phyloP scores from a whole-genome alignment of 2,797 vertebrate species.

The Sarcoramphus papa region DNA sequence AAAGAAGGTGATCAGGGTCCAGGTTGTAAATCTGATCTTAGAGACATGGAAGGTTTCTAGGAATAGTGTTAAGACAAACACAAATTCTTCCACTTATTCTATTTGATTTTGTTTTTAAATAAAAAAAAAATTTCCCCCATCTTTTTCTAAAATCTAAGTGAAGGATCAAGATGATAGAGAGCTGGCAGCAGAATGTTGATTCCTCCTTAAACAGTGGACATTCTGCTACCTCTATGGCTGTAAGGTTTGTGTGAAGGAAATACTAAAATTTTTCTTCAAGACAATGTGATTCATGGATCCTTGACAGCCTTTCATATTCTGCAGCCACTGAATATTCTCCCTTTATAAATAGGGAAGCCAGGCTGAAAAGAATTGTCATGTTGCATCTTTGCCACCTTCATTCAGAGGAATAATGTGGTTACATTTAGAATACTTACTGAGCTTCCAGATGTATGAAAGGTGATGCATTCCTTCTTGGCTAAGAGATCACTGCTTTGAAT shows the following conservation, averaged over 20 bases:
- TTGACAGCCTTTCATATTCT: background rate
- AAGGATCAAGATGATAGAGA: background rate
- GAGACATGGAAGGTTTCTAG: background rate
- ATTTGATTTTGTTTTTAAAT: background rate
- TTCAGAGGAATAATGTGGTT: background rate
- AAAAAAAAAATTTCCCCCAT: background rate
- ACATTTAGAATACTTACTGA: background rate
- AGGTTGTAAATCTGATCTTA: background rate
- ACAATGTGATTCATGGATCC: background rate
- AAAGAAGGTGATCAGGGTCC: background rate
- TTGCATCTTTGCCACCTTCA: background rate
- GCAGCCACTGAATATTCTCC: background rate
- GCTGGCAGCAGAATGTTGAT: background rate
- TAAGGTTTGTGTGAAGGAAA: background rate
- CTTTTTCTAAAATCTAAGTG: background rate
- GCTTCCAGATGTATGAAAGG: background rate
- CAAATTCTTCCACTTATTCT: background rate
- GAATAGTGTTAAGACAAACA: background rate
- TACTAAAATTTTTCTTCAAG: background rate
- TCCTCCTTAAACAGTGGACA: background rate
- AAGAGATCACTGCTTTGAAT: background rate
- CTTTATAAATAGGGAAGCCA: background rate
- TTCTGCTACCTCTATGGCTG: background rate
- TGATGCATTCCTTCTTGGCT: background rate
- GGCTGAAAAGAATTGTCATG: background rate